These are phyloP conservation scores for Drosophila orosa DNA, from an alignment of 1,140 invertebrate species.

Conservation along the genomic window DNA sequence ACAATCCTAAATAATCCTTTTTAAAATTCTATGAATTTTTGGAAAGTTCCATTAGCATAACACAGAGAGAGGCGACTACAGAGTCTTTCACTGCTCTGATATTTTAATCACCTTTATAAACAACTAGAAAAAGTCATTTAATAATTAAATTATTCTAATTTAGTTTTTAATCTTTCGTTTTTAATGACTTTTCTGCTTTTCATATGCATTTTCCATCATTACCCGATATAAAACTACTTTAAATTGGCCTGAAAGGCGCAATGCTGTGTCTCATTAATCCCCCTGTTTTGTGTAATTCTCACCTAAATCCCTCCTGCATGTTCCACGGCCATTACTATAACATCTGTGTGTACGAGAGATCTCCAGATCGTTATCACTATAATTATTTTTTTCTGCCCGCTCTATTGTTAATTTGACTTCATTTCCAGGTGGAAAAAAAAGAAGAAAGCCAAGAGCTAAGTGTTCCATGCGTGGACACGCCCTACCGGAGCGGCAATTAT, in stretches of 20 bases:
- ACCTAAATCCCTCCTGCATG: conserved; percentile 53
- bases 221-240: neutral
- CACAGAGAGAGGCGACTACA: neutral
- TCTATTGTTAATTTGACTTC: conserved; percentile 62
- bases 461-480: conserved; percentile 62
- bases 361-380: conserved; percentile 66
- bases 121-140: neutral
- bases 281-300: conserved; percentile 16
- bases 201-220: neutral
- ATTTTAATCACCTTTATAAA: too few species aligned
- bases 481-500: conserved; percentile 52
- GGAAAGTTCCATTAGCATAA: neutral
- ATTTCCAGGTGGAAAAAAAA: conserved; percentile 41
- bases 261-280: conserved; percentile 1
- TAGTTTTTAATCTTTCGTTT: neutral
- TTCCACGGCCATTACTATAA: conserved; percentile 43
- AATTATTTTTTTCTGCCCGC: conserved; percentile 46
- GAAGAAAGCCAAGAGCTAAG: conserved; percentile 36
- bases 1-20: too few species aligned
- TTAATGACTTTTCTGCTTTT: neutral
- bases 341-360: conserved; percentile 27
- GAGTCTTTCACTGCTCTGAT: neutral
- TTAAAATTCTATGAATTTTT: neutral
- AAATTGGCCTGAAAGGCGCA: neutral
- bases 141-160: neutral